Evolutionary conservation across 2,888 invertebrate genomes (phyloP), one percentile per base, ranked within the genome.

Genomic region (Catocala nupta): DNA sequence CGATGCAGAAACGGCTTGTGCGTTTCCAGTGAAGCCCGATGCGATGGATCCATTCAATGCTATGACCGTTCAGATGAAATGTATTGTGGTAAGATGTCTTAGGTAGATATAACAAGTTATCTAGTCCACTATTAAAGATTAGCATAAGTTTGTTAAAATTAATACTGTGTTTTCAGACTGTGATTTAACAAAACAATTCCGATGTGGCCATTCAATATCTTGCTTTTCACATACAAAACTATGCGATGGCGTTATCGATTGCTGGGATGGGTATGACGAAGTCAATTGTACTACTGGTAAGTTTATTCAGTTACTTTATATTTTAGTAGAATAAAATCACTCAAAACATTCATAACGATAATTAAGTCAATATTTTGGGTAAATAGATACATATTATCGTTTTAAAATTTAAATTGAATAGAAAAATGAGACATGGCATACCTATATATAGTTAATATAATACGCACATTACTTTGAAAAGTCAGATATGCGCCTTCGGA

Each of bases 181-280:
- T 82, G 95, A 96, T 86, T 88, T 96, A 70, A 91, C 94, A 47
- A 95, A 95, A 61, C 95, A 96, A 84, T 97, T 97, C 85, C 96
- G 96, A 55, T 97, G 97, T 82, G 96, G 96, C 52, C 96, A 96
- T 78, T 94, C 95, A 54, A 96, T 96, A 72, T 97, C 97, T 53
- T 97, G 97, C 87, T 94, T 97, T 64, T 90, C 96, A n/a, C 94
- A 95, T 68, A 90, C 90, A n/a, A 96, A 95, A 84, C 93, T 95
- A 77, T 97, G 97, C 86, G 96, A 97, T 82, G 96, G 96, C 44
- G 90, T 95, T 65, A 95, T 97, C 65, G 97, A 97, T 84, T 97
- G 97, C 83, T 97, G 97, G 97, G 97, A 97, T 85, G 96, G 96
- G 60, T 95, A 95, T 45, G 97, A 97, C 82, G 97, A 97, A 94